Conservation (phyloP, 1,140 invertebrate species). For the Heliconius himera region DNA sequence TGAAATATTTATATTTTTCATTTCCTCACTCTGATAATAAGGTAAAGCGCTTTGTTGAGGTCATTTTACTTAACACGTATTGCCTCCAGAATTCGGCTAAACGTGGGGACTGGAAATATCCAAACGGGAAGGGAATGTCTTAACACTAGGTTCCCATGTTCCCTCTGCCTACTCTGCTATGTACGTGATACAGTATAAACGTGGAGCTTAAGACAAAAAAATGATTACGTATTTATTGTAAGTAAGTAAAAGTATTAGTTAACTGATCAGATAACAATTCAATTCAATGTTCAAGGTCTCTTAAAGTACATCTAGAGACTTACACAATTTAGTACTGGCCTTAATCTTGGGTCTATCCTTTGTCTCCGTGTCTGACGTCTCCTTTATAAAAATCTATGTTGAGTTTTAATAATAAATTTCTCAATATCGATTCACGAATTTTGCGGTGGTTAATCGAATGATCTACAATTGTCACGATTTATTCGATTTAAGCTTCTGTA, state of each 20-base stretch:
- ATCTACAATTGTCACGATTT: constrained; percentile 2
- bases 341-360: constrained; percentile 29
- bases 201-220: not conserved
- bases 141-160: too few relatives aligned
- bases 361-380: constrained; percentile 60
- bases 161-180: too few relatives aligned
- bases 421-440: constrained; percentile 9
- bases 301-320: constrained; percentile 36
- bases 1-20: too few relatives aligned
- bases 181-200: too few relatives aligned
- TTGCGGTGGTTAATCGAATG: not conserved
- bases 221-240: constrained; percentile 15
- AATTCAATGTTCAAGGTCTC: constrained; percentile 52
- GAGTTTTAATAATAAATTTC: constrained; percentile 26
- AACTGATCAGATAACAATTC: constrained; percentile 51
- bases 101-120: too few relatives aligned
- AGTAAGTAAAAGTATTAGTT: constrained; percentile 48
- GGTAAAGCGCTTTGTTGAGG: too few relatives aligned
- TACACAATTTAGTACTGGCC: constrained; percentile 44
- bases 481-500: constrained; percentile 1
- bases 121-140: too few relatives aligned
- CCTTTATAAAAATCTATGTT: constrained; percentile 48
- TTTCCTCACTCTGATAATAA: too few relatives aligned
- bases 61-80: too few relatives aligned
- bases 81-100: too few relatives aligned